Evolutionary conservation across 1,140 invertebrate species (phyloP), one percentile per base, ranked within the genome.

Genomic region (Cepaea nemoralis): DNA sequence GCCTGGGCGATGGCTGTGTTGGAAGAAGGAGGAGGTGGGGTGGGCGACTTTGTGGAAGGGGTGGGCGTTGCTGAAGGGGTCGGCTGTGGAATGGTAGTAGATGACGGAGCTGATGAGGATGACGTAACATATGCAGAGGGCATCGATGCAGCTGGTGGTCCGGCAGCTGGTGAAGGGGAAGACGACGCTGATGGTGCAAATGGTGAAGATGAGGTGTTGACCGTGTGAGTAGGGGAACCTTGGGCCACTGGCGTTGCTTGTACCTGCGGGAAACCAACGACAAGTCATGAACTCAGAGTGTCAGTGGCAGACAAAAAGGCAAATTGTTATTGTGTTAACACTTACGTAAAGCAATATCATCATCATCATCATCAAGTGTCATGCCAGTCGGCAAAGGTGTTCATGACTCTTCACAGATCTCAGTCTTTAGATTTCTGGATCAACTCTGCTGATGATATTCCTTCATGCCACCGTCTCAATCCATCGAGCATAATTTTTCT

Each of bases 191-290:
- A 55, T 37, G 75, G 73, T 33, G 76, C 45, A 33, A 83, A 67
- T 55, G 82, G 76, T 37, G 82, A 67, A 55, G 83, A 79, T 35
- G 82, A 69, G 19, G 79, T 67, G 35, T 76, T 74, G 39, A 81
- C 74, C 24, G 85, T 80, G 33, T 82, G 77, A 45, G 82, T 67
- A 5, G 83, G 84, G 39, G 87, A 83, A 39, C 85, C 86, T 45
- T 84, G 85, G 16, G 85, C 83, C 40, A 83, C 42, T 27, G 69
- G 48, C 45, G 80, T 77, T 35, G 78, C 77, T 37, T 85, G 84
- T n/a, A 80, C 80, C 67, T 79, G 78, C 16, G 6, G 6, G 6
- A 45, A 45, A 45, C 6, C 16, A 16, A 10, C 42, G 6, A 27
- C 35, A 37, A 27, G 73, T 6, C 12, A 33, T 8, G 37, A 12